Evolutionary conservation across 2,888 invertebrate species (phyloP), one percentile per base, ranked within the genome.

Genomic region (Teleiodes luculella): DNA sequence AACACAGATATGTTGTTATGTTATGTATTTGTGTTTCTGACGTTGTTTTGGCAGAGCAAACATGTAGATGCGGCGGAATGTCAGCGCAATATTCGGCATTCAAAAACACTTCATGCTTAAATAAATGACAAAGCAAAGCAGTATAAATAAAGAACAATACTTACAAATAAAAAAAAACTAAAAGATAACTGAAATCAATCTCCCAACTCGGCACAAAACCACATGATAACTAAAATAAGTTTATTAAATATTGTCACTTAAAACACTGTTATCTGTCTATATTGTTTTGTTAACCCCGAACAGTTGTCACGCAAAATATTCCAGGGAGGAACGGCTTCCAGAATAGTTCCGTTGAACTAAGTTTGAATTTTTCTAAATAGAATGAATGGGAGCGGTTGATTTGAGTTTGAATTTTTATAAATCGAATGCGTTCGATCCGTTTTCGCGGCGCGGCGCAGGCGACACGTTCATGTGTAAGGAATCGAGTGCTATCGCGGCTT

Each of bases 401-500:
- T n/a, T n/a, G n/a, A n/a, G n/a, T n/a, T n/a, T n/a, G n/a, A n/a
- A n/a, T n/a, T 54, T 54, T 57, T 49, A 18, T 16, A 52, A 31
- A 46, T 31, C 46, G 46, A 46, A 37, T 28, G 28, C 28, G 36
- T 20, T 49, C 49, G 49, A 28, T 37, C 47, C 46, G 49, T 39
- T 37, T 41, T 16, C 35, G 35, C 60, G 60, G 58, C 58, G 63
- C 60, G 61, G 61, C 39, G 62, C 65, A 62, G 62, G 60, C 61
- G 62, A 56, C 70, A 66, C 76, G 80, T 72, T 72, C 71, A 69
- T 70, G 57, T 66, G 66, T 57, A 61, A 61, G 72, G 68, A 64
- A 69, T 69, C 65, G 67, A 77, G 72, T 79, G 72, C 72, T 74
- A 72, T 76, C 76, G 74, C 74, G 65, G 58, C 63, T 39, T 57